Base-by-base conservation (phyloP, 2,113 vertebrate species). In the Ceuthmochares aereus region DNA sequence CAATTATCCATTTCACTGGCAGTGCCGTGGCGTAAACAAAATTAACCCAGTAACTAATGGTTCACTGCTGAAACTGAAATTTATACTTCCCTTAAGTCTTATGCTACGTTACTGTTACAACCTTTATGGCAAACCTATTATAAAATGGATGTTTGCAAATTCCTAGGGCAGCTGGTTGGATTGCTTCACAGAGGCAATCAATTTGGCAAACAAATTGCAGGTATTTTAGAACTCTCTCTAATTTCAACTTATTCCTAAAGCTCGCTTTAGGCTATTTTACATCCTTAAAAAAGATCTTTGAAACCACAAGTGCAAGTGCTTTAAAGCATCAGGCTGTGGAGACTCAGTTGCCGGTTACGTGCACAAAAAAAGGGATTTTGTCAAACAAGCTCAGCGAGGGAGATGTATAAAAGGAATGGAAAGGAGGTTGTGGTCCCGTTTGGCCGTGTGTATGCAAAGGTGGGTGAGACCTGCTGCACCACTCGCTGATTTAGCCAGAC, bases 161-260 rank as follows among this genome's bases (percentile, higher is more conserved):
- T 85, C 87, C 72, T 55, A 37, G 84, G 76, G 89, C 69, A 82
- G 70, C 82, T 74, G 47, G 60, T 67, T 68, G 59, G 75, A 62
- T 86, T 80, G 91, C 82, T 80, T 83, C 91, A 80, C 15, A 32
- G 87, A 72, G 87, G 76, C 80, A 85, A 73, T 29, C 9, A 26
- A 89, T 90, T 80, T 90, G 79, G 37, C 75, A 90, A 94, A 82
- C 90, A 94, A 96, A 90, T 83, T 82, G 62, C 62, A 80, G 40
- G 54, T 49, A 73, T 83, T 95, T 95, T 52, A 74, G 59, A 92
- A 63, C 54, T 34, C 67, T 27, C 45, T 78, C 63, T 82, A 64
- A 77, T 64, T 76, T 90, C 68, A 29, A 0, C 9, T 69, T 37
- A 20, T 55, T 90, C 80, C 78, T 86, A 42, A 80, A 73, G 56